A percentile compares a stretch with the other conserved stretches of the same genome.
Evolutionary conservation across 2,888 invertebrate species (phyloP).

Genomic region (Spilarctia lutea): DNA sequence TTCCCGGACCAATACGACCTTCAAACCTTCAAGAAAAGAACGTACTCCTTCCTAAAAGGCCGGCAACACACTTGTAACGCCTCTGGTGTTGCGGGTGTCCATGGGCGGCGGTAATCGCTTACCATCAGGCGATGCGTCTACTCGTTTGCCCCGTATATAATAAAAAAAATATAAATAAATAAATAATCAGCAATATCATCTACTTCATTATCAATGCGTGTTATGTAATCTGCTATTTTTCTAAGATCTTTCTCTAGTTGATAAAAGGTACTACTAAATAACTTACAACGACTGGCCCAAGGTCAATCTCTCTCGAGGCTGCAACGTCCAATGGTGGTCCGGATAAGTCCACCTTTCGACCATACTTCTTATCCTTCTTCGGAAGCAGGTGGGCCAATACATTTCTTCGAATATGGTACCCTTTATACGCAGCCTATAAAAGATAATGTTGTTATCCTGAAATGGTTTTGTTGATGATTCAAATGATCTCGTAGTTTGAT

Average conservation of each 20-base stretch:
- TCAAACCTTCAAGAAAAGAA: no score
- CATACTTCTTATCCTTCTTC: constrained; percentile 52
- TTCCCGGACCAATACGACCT: no score
- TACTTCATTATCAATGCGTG: not conserved
- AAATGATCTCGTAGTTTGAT: no score
- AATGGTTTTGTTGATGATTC: not conserved
- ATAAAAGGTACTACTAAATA: not conserved
- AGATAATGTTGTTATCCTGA: not conserved
- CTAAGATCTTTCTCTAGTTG: not conserved
- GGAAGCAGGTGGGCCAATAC: constrained; percentile 68
- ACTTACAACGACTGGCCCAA: constrained; percentile 75
- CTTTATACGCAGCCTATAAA: constrained; percentile 75
- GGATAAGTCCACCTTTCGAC: constrained; percentile 65
- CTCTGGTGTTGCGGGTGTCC: no score
- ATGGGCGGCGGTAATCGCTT: no score
- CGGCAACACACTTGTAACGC: no score
- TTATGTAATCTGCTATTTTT: not conserved
- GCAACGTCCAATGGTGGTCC: constrained; percentile 74
- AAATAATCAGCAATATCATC: no score
- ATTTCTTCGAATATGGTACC: constrained; percentile 74
- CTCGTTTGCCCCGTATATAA: no score
- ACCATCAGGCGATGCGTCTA: no score
- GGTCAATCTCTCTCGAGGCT: constrained; percentile 71
- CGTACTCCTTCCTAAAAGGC: no score
- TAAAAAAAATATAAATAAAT: no score